Evolutionary conservation across 2,888 invertebrate genomes (phyloP).

Genomic region (Folsomia candida): DNA sequence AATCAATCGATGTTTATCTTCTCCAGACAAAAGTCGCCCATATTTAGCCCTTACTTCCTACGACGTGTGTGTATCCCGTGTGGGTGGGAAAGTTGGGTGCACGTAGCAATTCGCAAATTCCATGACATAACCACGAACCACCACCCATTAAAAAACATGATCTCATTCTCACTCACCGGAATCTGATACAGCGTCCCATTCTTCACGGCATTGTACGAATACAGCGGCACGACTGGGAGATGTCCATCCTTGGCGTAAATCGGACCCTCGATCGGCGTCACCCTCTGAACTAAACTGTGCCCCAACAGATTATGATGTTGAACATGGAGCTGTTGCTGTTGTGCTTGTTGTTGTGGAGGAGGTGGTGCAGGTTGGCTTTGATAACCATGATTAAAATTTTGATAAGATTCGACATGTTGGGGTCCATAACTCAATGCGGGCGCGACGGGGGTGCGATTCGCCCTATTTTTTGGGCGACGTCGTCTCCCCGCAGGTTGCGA

Average conservation of each 20-base stretch:
- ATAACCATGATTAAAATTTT: conserved; percentile 27
- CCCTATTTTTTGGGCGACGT: conserved; percentile 21
- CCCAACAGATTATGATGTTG: background rate
- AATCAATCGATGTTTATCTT: too few species aligned
- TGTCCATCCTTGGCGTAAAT: conserved; percentile 79
- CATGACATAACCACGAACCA: too few species aligned
- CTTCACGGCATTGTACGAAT: conserved; percentile 77
- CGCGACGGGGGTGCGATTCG: conserved; percentile 7
- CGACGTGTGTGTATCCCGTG: too few species aligned
- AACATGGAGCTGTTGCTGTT: conserved; percentile 11
- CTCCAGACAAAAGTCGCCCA: too few species aligned
- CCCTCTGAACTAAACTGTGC: too few species aligned
- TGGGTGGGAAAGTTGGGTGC: too few species aligned
- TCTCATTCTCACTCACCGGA: too few species aligned
- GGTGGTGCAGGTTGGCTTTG: too few species aligned
- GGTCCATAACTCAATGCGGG: conserved; percentile 29
- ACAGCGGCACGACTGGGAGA: conserved; percentile 82
- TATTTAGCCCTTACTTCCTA: too few species aligned
- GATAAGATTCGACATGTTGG: conserved; percentile 23
- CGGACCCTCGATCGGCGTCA: conserved; percentile 85
- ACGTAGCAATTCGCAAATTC: too few species aligned
- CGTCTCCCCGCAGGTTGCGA: conserved; percentile 19
- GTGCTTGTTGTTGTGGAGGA: conserved; percentile 5
- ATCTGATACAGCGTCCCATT: conserved; percentile 85
- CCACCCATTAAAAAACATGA: too few species aligned